These are phyloP conservation scores for Pandemis corylana DNA, from an alignment of 2,888 invertebrate species.

Conservation along the genomic window DNA sequence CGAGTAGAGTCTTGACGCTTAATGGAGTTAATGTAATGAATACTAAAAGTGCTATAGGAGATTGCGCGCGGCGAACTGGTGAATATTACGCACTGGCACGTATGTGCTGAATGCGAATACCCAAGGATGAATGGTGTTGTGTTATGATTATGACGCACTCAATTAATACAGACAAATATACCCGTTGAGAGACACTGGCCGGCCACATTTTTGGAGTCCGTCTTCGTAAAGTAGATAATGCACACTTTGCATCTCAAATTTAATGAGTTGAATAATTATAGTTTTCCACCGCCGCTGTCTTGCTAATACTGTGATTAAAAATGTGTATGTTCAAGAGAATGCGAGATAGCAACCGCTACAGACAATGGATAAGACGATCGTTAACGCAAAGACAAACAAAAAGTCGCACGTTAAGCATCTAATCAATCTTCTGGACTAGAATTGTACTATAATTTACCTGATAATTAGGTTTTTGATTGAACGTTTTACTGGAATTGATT, in stretches of 20 bases:
- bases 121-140: conserved; percentile 21
- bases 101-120: conserved; percentile 12
- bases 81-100: conserved; percentile 15
- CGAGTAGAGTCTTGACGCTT: conserved; percentile 7
- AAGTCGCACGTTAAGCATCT: conserved; percentile 12
- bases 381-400: conserved; percentile 11
- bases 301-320: neutral
- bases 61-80: conserved; percentile 10
- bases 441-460: conserved; percentile 27
- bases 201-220: conserved; percentile 54
- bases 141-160: conserved; percentile 43
- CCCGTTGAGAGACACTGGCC: conserved; percentile 35
- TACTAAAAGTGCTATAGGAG: neutral
- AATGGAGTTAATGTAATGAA: conserved; percentile 22
- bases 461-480: conserved; percentile 29
- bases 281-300: conserved; percentile 8
- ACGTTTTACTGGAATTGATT: conserved; percentile 24
- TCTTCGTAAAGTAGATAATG: conserved; percentile 49
- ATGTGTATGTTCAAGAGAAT: conserved; percentile 15
- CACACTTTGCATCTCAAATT: too few relatives aligned
- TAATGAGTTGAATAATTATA: conserved; percentile 2
- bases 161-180: conserved; percentile 43
- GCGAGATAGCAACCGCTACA: neutral
- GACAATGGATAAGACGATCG: conserved; percentile 14
- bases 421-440: conserved; percentile 9